Evolutionary conservation across 1,140 invertebrate species (phyloP), one percentile per base, ranked within the genome.

Genomic region (Cephus cinctus): DNA sequence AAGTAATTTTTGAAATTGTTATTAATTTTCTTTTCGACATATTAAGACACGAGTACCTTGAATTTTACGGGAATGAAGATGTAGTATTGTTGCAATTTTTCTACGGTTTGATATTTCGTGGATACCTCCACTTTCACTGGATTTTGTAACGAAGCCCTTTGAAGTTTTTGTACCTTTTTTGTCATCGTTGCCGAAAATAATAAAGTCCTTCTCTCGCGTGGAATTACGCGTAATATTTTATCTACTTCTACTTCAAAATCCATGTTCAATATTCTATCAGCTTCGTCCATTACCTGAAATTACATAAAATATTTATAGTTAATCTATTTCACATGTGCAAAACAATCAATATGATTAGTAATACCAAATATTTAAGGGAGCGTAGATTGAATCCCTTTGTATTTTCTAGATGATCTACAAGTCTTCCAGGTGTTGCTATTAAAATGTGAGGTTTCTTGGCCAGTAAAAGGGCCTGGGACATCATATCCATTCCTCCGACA

Each of bases 111-210:
- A 74, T 98, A 99, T 71, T 98, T 98, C 3, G 87, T 94, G 0
- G 92, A 95, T 1, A 98, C 93, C 74, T 98, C 95, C 5, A 99
- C 89, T 76, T 92, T 94, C 0, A 96, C 91, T 5, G 97, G 96
- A 73, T 93, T 86, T 55, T 86, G 84, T 1, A 99, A 77, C 4
- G 92, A 98, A 1, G 97, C 97, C 42, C 96, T 77, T 71, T 99
- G 96, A 15, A 99, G 73, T 75, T 99, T 98, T 56, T 93, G 86
- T 1, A 98, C 95, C 79, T 98, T 98, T 68, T 96, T 96, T 0
- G 95, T 98, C 96, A 98, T 98, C 14, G 96, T 98, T 2, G 96
- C 96, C 2, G 95, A 97, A 77, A 97, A 98, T 18, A 98, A 69
- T 56, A 89, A 90, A 0, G 95, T 98, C 43, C 84, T 78, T 14